phyloP scores from a whole-genome alignment of 2,888 invertebrate species.

The Aromia moschata region DNA sequence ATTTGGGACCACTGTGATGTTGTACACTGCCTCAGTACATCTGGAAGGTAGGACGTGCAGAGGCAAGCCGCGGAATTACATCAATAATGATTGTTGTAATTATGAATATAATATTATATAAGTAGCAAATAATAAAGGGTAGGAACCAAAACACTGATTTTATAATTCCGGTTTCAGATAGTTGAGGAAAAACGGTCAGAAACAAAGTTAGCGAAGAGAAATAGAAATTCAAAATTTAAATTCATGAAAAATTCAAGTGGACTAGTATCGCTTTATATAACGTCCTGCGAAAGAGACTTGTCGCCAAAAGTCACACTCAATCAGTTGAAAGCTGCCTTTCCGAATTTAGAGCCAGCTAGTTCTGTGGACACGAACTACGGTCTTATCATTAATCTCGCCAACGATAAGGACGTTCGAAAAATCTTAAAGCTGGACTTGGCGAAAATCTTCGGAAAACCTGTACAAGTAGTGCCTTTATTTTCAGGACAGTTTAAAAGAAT shows the following conservation, averaged over 20 bases:
- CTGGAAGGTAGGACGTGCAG: too few species aligned
- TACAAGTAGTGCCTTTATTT: conserved; percentile 63
- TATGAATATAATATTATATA: too few species aligned
- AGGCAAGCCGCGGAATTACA: too few species aligned
- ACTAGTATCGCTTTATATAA: conserved; percentile 33
- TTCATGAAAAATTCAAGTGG: conserved; percentile 26
- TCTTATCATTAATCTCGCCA: conserved; percentile 59
- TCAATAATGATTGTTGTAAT: too few species aligned
- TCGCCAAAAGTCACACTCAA: conserved; percentile 26
- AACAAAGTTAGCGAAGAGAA: conserved; percentile 21
- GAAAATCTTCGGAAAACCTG: conserved; percentile 60
- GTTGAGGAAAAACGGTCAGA: conserved; percentile 17
- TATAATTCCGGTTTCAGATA: conserved; percentile 17
- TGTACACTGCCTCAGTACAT: too few species aligned
- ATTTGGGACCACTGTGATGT: too few species aligned
- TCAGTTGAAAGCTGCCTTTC: conserved; percentile 36
- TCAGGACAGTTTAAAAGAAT: conserved; percentile 59
- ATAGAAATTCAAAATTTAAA: conserved; percentile 25
- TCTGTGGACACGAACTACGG: conserved; percentile 54
- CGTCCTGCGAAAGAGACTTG: conserved; percentile 34
- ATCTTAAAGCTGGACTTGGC: conserved; percentile 60
- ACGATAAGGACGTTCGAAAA: conserved; percentile 61
- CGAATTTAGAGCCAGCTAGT: conserved; percentile 39
- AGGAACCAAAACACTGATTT: neutral
- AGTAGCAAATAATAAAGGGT: too few species aligned